phyloP scores from a whole-genome alignment of 2,797 vertebrate species.

The Paedocypris micromegethes region DNA sequence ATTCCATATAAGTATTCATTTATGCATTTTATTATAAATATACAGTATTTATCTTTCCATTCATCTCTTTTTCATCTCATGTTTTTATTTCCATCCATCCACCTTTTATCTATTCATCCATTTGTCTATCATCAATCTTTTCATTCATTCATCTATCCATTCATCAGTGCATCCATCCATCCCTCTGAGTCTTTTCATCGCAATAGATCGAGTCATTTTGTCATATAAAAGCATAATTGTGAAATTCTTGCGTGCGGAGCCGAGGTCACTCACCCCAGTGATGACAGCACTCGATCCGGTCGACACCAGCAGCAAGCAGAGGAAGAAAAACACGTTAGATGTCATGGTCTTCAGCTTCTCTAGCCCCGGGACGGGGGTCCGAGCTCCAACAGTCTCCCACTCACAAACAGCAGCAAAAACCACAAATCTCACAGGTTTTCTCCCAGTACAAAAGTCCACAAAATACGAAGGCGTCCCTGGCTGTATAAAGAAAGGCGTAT shows the following conservation, averaged over 20 bases:
- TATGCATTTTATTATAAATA: too few relatives aligned
- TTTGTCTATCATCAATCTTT: too few relatives aligned
- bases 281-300: conserved; percentile 65
- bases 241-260: neutral
- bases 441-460: conserved; percentile 2
- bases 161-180: too few relatives aligned
- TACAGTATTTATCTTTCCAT: too few relatives aligned
- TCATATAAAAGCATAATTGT: too few relatives aligned
- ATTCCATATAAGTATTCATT: too few relatives aligned
- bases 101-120: too few relatives aligned
- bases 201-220: too few relatives aligned
- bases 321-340: conserved; percentile 55
- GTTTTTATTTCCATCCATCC: too few relatives aligned
- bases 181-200: neutral
- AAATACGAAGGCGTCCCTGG: conserved; percentile 5
- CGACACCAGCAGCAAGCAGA: conserved; percentile 60
- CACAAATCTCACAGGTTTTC: neutral
- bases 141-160: too few relatives aligned
- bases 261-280: conserved; percentile 68
- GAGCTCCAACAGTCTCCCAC: conserved; percentile 35
- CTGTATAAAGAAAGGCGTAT: neutral
- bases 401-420: neutral
- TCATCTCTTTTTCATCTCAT: too few relatives aligned
- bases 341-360: conserved; percentile 58
- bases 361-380: conserved; percentile 33